phyloP scores from a whole-genome alignment of 2,113 vertebrate species.

The Elanus axillaris region DNA sequence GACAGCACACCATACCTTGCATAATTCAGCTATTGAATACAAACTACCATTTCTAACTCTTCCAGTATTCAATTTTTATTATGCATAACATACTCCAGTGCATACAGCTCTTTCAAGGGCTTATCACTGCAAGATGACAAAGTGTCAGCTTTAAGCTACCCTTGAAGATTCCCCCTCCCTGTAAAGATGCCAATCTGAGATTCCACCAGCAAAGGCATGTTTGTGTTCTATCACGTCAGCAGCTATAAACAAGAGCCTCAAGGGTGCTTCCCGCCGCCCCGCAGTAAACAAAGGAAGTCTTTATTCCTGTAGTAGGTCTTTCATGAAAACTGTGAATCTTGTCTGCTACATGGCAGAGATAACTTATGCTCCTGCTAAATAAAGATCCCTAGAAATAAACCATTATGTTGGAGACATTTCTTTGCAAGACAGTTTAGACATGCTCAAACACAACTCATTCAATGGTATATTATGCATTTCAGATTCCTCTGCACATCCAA shows the following conservation, averaged over 20 bases:
- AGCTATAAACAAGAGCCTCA: conserved; percentile 37
- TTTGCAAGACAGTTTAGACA: background rate
- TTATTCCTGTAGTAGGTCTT: background rate
- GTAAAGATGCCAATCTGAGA: background rate
- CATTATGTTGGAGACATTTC: background rate
- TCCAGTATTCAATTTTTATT: background rate
- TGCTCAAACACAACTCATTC: background rate
- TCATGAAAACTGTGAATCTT: background rate
- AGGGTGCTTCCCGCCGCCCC: background rate
- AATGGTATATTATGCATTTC: background rate
- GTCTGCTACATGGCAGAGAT: background rate
- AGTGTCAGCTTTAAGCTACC: background rate
- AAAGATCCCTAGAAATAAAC: background rate
- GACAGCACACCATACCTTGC: background rate
- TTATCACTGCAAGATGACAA: background rate
- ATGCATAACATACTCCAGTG: background rate
- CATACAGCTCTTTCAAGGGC: background rate
- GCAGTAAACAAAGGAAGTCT: conserved; percentile 35
- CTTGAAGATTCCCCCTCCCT: background rate
- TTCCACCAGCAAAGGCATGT: background rate
- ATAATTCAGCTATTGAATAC: background rate
- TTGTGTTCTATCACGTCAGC: conserved; percentile 1
- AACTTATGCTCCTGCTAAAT: background rate
- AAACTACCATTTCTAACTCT: background rate
- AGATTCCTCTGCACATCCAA: background rate